Evolutionary conservation across 2,113 vertebrate genomes (phyloP).

Genomic region (Xyrauchen texanus): DNA sequence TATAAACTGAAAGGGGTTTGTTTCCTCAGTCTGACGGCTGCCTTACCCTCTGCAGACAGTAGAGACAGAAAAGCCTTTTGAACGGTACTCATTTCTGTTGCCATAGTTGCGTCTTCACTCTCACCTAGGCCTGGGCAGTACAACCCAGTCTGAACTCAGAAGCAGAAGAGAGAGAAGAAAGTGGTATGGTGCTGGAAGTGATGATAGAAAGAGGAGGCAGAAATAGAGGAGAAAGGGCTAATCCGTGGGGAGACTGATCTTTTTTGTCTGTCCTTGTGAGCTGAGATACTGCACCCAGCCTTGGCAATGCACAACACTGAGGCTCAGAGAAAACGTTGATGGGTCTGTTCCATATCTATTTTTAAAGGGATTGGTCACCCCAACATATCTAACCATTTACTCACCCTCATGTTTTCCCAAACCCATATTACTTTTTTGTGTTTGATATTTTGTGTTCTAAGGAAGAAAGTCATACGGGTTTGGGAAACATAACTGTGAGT

Average conservation of each 20-base stretch:
- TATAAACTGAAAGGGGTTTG: conserved; percentile 23
- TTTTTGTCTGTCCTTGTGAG: not conserved
- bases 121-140: conserved; percentile 7
- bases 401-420: too few relatives aligned
- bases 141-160: conserved; percentile 2
- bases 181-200: conserved; percentile 8
- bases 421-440: too few relatives aligned
- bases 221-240: not conserved
- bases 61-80: conserved; percentile 44
- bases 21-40: conserved; percentile 36
- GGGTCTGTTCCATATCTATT: not conserved
- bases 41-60: conserved; percentile 25
- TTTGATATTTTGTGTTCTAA: too few relatives aligned
- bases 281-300: not conserved
- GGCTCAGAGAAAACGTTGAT: not conserved
- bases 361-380: too few relatives aligned
- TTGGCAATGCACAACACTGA: not conserved
- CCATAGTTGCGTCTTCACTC: conserved; percentile 42
- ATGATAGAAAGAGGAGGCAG: not conserved
- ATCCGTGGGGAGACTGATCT: not conserved
- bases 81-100: conserved; percentile 45
- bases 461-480: too few relatives aligned
- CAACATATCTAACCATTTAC: too few relatives aligned
- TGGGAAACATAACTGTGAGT: too few relatives aligned
- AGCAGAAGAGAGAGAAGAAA: conserved; percentile 36